phyloP scores from a whole-genome alignment of 1,140 invertebrate species.

The Cylas formicarius region DNA sequence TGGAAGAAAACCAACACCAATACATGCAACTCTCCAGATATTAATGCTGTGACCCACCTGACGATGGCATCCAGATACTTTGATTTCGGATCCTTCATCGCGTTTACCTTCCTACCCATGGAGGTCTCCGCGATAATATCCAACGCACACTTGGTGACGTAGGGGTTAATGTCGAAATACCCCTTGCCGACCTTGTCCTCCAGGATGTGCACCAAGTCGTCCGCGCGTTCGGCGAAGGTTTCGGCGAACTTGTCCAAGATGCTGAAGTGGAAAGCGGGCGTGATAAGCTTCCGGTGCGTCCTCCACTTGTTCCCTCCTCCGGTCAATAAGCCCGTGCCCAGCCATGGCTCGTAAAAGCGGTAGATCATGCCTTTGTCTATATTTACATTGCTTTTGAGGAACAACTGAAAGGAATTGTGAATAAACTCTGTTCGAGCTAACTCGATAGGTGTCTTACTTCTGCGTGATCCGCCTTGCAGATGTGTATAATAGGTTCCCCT shows the following conservation, averaged over 20 bases:
- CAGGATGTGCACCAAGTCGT: constrained; percentile 59
- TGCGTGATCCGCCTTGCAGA: too few species aligned
- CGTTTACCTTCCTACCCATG: too few species aligned
- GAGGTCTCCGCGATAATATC: constrained; percentile 65
- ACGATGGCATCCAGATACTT: too few species aligned
- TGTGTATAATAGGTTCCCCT: too few species aligned
- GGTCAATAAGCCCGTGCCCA: constrained; percentile 46
- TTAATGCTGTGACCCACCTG: constrained; percentile 3
- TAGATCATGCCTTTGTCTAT: constrained; percentile 53
- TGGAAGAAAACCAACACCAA: too few species aligned
- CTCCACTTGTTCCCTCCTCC: constrained; percentile 67
- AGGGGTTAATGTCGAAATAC: constrained; percentile 65
- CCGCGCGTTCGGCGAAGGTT: constrained; percentile 71
- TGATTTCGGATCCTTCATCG: too few species aligned
- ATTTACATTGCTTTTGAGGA: constrained; percentile 50
- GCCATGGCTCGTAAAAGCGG: constrained; percentile 48
- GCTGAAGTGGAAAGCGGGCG: constrained; percentile 84
- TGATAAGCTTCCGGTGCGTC: constrained; percentile 68
- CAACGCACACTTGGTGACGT: constrained; percentile 66
- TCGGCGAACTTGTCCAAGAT: constrained; percentile 80
- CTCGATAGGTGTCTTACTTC: too few species aligned
- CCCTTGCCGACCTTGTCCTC: constrained; percentile 49
- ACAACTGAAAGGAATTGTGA: too few species aligned
- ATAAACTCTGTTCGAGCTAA: too few species aligned
- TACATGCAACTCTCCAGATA: too few species aligned